Evolutionary conservation across 92 coral and sea anemone species (phyloP).

Genomic region (Epizoanthus scotinus): DNA sequence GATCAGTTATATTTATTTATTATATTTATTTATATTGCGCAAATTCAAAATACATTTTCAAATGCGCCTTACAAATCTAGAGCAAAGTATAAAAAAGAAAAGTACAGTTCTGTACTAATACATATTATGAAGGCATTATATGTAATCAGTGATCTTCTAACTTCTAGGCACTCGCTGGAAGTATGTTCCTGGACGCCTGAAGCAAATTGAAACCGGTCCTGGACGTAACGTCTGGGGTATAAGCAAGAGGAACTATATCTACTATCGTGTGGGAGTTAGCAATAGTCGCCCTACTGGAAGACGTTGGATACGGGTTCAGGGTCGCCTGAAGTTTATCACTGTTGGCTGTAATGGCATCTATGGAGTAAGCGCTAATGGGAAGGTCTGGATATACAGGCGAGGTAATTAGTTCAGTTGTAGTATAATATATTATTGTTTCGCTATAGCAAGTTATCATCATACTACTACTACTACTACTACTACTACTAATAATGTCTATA

Average conservation of each 20-base stretch:
- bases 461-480: too few species aligned
- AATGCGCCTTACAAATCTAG: too few species aligned
- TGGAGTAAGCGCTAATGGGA: conserved; percentile 17
- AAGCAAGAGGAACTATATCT: conserved; percentile 5
- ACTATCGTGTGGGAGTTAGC: conserved; percentile 21
- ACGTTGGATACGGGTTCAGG: conserved; percentile 27
- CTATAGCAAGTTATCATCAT: too few species aligned
- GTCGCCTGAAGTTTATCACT: conserved; percentile 19
- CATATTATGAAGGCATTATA: too few species aligned
- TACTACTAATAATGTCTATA: too few species aligned
- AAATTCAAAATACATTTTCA: too few species aligned
- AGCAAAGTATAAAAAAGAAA: too few species aligned
- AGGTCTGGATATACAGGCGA: conserved; percentile 11
- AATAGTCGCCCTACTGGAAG: conserved; percentile 9
- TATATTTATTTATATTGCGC: too few species aligned
- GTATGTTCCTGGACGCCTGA: conserved; percentile 15
- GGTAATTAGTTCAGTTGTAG: neutral
- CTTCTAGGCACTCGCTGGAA: conserved; percentile 21
- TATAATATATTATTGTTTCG: too few species aligned
- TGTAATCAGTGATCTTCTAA: too few species aligned
- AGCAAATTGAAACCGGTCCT: conserved; percentile 34
- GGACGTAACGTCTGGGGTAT: conserved; percentile 18
- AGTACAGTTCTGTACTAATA: too few species aligned
- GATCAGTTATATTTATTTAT: too few species aligned
- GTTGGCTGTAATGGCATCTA: conserved; percentile 25